Conservation (phyloP, 2,113 vertebrate species). For the Triplophysa dalaica region DNA sequence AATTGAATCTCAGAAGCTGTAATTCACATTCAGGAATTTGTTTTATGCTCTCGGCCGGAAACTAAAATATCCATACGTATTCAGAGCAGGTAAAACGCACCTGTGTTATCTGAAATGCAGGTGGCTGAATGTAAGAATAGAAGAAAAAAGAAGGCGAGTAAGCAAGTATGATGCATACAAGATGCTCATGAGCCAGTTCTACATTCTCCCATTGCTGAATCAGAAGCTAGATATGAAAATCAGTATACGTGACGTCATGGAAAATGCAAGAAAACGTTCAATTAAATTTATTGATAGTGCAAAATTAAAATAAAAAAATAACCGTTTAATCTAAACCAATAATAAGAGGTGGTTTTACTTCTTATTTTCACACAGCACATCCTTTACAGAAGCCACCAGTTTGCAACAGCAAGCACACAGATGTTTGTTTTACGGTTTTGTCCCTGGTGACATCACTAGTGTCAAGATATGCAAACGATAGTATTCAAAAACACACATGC, state of each 20-base stretch:
- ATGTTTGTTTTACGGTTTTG: conserved; percentile 6
- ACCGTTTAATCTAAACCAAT: neutral
- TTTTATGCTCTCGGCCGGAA: neutral
- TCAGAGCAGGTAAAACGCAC: conserved; percentile 14
- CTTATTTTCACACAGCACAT: neutral
- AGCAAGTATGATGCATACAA: conserved; percentile 9
- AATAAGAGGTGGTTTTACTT: neutral
- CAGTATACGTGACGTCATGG: neutral
- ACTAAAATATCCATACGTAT: conserved; percentile 5
- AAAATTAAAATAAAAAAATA: neutral
- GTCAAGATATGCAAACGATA: conserved; percentile 33
- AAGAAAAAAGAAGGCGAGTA: neutral
- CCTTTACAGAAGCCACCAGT: neutral
- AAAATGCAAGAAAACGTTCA: neutral
- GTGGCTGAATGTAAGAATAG: conserved; percentile 21
- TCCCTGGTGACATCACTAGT: conserved; percentile 8
- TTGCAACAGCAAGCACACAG: conserved; percentile 2
- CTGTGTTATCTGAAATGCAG: conserved; percentile 7
- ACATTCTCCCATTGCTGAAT: neutral
- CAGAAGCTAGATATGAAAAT: neutral
- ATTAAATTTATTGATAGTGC: neutral
- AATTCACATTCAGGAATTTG: neutral
- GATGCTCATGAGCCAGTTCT: neutral
- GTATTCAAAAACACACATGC: conserved; percentile 29
- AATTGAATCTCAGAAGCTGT: neutral